Evolutionary conservation across 2,113 vertebrate species (phyloP), one percentile per base, ranked within the genome.

Genomic region (Pelobates fuscus): DNA sequence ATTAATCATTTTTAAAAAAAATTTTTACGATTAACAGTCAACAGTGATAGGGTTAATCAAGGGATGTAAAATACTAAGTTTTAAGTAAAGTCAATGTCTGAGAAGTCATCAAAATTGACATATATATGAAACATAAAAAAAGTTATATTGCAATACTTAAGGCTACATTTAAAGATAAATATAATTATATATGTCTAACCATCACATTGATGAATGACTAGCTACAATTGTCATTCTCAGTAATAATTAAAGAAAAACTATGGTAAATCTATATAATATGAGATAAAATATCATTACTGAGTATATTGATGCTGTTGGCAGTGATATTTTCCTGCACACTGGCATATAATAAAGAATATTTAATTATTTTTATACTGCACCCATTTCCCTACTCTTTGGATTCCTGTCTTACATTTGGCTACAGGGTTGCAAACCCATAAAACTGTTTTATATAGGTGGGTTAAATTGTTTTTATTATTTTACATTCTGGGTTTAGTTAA

Each of bases 151-250:
- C 18, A 70, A 32, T 23, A 59, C 55, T 44, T 30, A 44, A 14
- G 68, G 37, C 55, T 70, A 15, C 24, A 18, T 23, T 32, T 55
- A 37, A 5, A 58, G 30, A 17, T 26, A 27, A 18, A 70, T 54
- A 59, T 25, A 21, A 26, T 41, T 68, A 32, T 70, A 15, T 26
- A 25, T 59, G 59, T 24, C 32, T 7, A 11, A 49, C 3, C 15
- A 49, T 49, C 15, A 49, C 17, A 17, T 49, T 70, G 55, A 59
- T 60, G 17, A n/a, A 60, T 60, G 23, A 54, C 49, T 15, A 32
- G 44, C 20, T 26, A 44, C 25, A 55, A 70, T 41, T 41, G 25
- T 15, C n/a, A n/a, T 26, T 70, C 32, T 37, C 32, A 37, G 44
- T 4, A 49, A 37, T 37, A 49, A 49, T 49, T 49, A 49, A 49